phyloP scores from a whole-genome alignment of 2,888 invertebrate species.

The Sarcophaga rosellei region DNA sequence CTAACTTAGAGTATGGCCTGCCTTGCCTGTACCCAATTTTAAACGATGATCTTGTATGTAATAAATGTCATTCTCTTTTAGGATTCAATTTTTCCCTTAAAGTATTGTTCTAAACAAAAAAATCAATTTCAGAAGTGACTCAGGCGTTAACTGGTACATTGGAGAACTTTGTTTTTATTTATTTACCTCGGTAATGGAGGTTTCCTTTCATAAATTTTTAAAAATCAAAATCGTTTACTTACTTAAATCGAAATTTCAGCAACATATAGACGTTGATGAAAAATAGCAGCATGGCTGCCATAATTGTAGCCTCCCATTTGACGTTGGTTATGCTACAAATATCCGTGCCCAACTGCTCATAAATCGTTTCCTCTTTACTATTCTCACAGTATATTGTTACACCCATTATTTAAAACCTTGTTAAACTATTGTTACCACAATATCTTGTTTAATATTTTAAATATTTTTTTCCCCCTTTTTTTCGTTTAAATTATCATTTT shows the following conservation, averaged over 20 bases:
- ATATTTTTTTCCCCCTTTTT: not conserved
- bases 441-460: not conserved
- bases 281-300: slow-evolving; percentile 68
- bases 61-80: too few relatives aligned
- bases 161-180: not conserved
- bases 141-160: too few relatives aligned
- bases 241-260: slow-evolving; percentile 72
- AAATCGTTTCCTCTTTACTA: slow-evolving; percentile 41
- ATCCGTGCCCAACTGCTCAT: slow-evolving; percentile 74
- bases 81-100: too few relatives aligned
- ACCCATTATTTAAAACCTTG: slow-evolving; percentile 67
- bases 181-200: not conserved
- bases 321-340: slow-evolving; percentile 73
- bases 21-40: too few relatives aligned
- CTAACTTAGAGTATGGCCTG: too few relatives aligned
- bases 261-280: slow-evolving; percentile 70
- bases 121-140: too few relatives aligned
- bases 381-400: slow-evolving; percentile 73
- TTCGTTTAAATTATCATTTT: slow-evolving; percentile 11
- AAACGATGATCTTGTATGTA: too few relatives aligned
- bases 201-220: not conserved
- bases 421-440: not conserved
- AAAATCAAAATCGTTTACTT: slow-evolving; percentile 16
- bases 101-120: too few relatives aligned
- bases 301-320: slow-evolving; percentile 71